Evolutionary conservation across 2,113 vertebrate genomes (phyloP).

Genomic region (Noturus placidus): DNA sequence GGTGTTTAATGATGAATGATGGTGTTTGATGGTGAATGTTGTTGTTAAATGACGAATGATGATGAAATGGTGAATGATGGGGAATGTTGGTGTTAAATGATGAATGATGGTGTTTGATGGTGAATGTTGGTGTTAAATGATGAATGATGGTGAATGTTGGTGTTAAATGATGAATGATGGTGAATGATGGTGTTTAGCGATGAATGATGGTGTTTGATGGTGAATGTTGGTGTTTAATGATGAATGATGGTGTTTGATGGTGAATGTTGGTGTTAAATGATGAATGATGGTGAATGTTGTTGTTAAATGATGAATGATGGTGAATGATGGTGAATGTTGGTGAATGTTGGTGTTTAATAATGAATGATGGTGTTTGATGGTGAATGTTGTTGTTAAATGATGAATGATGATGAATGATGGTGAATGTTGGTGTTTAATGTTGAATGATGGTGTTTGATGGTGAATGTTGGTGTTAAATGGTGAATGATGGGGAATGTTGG

Average conservation of each 20-base stretch:
- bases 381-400: neutral
- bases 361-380: neutral
- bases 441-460: too few relatives aligned
- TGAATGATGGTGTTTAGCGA: neutral
- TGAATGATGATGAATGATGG: neutral
- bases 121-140: neutral
- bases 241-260: neutral
- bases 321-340: too few relatives aligned
- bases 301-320: neutral
- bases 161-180: neutral
- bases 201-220: neutral
- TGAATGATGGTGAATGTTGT: neutral
- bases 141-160: neutral
- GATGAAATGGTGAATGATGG: neutral
- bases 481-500: neutral
- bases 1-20: neutral
- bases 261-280: neutral
- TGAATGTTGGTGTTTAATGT: neutral
- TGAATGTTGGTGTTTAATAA: neutral
- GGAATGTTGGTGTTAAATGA: neutral
- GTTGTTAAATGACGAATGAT: neutral
- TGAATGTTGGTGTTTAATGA: neutral
- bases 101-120: neutral
- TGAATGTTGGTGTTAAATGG: neutral
- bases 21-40: neutral